Base-by-base conservation (phyloP, 1,140 invertebrate species). In the Dufourea novaeangliae region DNA sequence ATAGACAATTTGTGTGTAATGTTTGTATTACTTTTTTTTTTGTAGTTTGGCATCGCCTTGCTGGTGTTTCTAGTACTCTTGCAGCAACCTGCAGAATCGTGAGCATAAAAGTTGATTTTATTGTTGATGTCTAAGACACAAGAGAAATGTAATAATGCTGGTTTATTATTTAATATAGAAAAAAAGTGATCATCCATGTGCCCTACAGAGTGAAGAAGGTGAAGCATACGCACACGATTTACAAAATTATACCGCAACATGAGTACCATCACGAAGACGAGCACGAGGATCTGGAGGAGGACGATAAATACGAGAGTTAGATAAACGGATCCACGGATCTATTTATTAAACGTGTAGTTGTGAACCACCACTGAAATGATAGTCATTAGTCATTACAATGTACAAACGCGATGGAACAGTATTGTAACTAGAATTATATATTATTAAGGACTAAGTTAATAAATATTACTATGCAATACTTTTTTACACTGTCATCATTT, bases 181-280 rank as follows among this genome's bases (percentile, higher is more conserved):
- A 94, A 79, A 94, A 95, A 77, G 94, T 95, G 4, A 91, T 94
- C 0, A 94, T 95, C 54, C 94, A 94, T 82, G 93, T 95, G 27
- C 94, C 94, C 4, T 94, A 94, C 72, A 93, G 93, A 70, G 92
- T 94, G 75, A 95, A 95, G 88, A 94, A 94, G 77, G 92, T 95
- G 61, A 95, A 95, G 78, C 94, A 95, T 79, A 94, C 93, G 0
- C 94, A 95, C 84, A 95, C 94, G 0, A 92, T 95, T 12, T 94
- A 94, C 84, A 95, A 94, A 82, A 93, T 94, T 1, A 91, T 95
- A n/a, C 93, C 94, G 34, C 93, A 94, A 57, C 54, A 76, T n/a
- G 17, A 34, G 63, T 25, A 69, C 14, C 11, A 50, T 5, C 46
- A 50, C 7, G 17, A 46, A 3, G 44, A 46, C 6, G 79, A 88